phyloP scores from a whole-genome alignment of 2,797 vertebrate species.

The Valencia hispanica region DNA sequence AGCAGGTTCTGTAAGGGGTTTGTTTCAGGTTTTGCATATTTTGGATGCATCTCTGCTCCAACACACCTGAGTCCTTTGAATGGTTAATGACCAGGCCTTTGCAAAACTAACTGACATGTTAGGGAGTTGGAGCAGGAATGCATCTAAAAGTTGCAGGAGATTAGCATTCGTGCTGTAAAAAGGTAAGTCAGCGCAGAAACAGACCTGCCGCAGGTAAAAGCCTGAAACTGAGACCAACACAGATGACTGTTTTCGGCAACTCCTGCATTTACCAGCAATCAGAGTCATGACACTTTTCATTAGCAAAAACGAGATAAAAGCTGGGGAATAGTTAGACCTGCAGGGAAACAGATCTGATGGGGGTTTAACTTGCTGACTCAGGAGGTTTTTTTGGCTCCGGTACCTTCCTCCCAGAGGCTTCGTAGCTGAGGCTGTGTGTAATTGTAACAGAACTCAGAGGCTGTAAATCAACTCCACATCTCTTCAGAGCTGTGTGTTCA shows the following conservation, averaged over 20 bases:
- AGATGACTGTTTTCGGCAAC: not conserved
- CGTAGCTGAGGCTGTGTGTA: conserved; percentile 12
- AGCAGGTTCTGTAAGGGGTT: too few relatives aligned
- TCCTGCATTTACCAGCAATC: conserved; percentile 6
- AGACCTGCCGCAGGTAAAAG: not conserved
- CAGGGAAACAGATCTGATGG: conserved; percentile 38
- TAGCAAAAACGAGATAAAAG: conserved; percentile 5
- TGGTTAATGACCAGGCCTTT: too few relatives aligned
- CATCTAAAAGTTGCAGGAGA: too few relatives aligned
- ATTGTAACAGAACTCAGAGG: conserved; percentile 52
- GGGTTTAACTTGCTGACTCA: conserved; percentile 63
- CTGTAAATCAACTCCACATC: conserved; percentile 69
- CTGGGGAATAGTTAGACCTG: conserved; percentile 33
- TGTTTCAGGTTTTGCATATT: too few relatives aligned
- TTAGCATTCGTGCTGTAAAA: not conserved
- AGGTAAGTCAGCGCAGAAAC: conserved; percentile 32
- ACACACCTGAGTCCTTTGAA: too few relatives aligned
- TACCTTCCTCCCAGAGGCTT: conserved; percentile 51
- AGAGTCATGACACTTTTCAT: conserved; percentile 21
- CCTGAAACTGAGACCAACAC: not conserved
- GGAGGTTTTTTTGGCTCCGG: conserved; percentile 33
- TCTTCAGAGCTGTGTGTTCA: conserved; percentile 34
- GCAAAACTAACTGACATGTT: too few relatives aligned
- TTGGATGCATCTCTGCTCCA: too few relatives aligned
- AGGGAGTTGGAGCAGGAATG: too few relatives aligned